Evolutionary conservation across 2,797 vertebrate genomes (phyloP), one percentile per base, ranked within the genome.

Genomic region (Valencia hispanica): DNA sequence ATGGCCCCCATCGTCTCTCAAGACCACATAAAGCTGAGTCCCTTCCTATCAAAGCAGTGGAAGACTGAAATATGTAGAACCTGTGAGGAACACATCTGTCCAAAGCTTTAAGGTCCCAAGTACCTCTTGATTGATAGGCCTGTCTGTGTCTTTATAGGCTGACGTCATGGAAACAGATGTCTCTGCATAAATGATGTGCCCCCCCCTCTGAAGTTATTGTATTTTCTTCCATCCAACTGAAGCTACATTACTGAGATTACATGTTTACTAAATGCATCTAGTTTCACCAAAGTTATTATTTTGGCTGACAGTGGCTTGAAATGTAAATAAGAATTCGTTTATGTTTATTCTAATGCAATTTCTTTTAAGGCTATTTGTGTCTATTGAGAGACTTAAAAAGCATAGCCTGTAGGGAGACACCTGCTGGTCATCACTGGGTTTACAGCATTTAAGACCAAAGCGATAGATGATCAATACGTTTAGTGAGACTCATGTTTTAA

Each of bases 221-320:
- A 82, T 91, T 84, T 85, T 92, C 91, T 93, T 92, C 85, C 88
- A 82, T 84, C 87, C 91, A 93, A 87, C 87, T 89, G 86, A 78
- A 87, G 59, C 72, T 80, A 73, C 68, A 75, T 57, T 17, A 63
- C 70, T 74, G 48, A 69, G 68, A 84, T 25, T 72, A 22, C 72
- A 34, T 12, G 1, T 86, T 91, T 74, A 80, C 77, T 81, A 84
- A 85, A 88, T 43, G 73, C 70, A 80, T 86, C 72, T 39, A n/a
- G 61, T 68, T 61, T 47, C 75, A 81, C 79, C 87, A 66, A 45
- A 27, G 30, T 51, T 0, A 1, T 39, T 71, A 59, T 73, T 76
- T 83, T 79, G 77, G 68, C 66, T 73, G 73, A 77, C 15, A 82
- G 27, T 9, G 12, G 6, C 0, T 39, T 48, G 55, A 34, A 51